Percentiles rank a stretch among this genome's conserved stretches.
Evolutionary conservation across 2,888 invertebrate species (phyloP).

Genomic region (Ceramica pisi): DNA sequence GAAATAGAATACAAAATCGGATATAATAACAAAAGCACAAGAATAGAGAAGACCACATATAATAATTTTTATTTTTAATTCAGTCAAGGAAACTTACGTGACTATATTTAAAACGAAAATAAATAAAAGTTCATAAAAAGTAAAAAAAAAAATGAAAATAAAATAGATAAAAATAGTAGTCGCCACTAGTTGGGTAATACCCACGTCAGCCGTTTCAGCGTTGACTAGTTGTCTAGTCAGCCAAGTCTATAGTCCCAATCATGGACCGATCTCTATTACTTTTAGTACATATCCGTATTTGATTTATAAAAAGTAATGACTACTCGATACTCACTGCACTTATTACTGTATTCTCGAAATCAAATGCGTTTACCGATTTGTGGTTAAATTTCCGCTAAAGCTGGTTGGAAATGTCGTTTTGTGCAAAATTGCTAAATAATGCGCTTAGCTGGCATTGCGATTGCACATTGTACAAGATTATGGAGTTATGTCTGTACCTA

Average conservation of each 20-base stretch:
- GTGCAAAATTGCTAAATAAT: constrained; percentile 51
- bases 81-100: too few relatives aligned
- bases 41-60: too few relatives aligned
- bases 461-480: constrained; percentile 20
- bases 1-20: too few relatives aligned
- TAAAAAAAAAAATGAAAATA: too few relatives aligned
- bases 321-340: constrained; percentile 30
- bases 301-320: constrained; percentile 57
- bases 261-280: constrained; percentile 3
- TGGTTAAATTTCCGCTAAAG: constrained; percentile 47
- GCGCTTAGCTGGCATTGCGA: constrained; percentile 24
- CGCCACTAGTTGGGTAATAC: neutral
- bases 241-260: neutral
- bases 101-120: too few relatives aligned
- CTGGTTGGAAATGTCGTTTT: constrained; percentile 43
- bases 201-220: neutral
- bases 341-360: constrained; percentile 66
- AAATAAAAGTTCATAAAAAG: too few relatives aligned
- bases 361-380: constrained; percentile 58
- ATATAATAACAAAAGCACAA: neutral
- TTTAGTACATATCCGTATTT: neutral
- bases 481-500: constrained; percentile 2
- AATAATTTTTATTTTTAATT: too few relatives aligned
- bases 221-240: neutral
- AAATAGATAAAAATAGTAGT: too few relatives aligned